Percentiles rank a stretch among this genome's conserved stretches.
These are phyloP conservation scores for Sycophaga agraensis DNA, from an alignment of 1,140 invertebrate species.

Conservation along the genomic window DNA sequence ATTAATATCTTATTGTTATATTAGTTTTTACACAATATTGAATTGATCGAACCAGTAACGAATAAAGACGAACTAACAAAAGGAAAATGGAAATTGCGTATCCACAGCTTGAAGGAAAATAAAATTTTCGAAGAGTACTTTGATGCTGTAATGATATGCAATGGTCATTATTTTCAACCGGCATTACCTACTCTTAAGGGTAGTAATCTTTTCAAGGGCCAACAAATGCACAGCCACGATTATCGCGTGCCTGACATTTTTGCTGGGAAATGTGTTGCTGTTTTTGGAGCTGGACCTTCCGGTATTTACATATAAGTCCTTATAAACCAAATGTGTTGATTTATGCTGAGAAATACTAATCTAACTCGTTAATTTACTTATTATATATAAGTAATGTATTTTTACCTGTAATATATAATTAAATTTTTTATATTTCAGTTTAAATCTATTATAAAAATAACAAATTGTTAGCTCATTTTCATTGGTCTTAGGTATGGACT, in stretches of 20 bases:
- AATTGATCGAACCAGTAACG: slow-evolving; percentile 56
- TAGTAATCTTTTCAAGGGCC: slow-evolving; percentile 68
- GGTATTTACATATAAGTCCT: no score
- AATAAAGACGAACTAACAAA: not conserved
- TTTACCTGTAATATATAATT: no score
- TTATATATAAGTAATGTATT: no score
- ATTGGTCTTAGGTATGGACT: slow-evolving; percentile 75
- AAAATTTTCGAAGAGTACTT: slow-evolving; percentile 60
- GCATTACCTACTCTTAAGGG: slow-evolving; percentile 65
- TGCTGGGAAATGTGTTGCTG: slow-evolving; percentile 66
- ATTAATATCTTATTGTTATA: no score
- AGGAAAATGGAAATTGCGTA: slow-evolving; percentile 63
- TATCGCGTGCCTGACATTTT: slow-evolving; percentile 76
- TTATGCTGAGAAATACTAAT: no score
- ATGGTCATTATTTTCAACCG: slow-evolving; percentile 78
- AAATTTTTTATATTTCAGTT: no score
- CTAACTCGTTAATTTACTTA: no score
- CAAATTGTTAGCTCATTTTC: no score
- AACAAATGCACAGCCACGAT: slow-evolving; percentile 80
- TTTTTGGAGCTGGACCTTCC: slow-evolving; percentile 85
- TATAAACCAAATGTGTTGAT: no score
- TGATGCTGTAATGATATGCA: slow-evolving; percentile 83
- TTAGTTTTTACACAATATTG: slow-evolving; percentile 70
- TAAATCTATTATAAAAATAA: no score
- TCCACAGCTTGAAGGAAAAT: slow-evolving; percentile 63